Evolutionary conservation across 2,797 vertebrate species (phyloP), one percentile per base, ranked within the genome.

Genomic region (Gymnoscopelus braueri): DNA sequence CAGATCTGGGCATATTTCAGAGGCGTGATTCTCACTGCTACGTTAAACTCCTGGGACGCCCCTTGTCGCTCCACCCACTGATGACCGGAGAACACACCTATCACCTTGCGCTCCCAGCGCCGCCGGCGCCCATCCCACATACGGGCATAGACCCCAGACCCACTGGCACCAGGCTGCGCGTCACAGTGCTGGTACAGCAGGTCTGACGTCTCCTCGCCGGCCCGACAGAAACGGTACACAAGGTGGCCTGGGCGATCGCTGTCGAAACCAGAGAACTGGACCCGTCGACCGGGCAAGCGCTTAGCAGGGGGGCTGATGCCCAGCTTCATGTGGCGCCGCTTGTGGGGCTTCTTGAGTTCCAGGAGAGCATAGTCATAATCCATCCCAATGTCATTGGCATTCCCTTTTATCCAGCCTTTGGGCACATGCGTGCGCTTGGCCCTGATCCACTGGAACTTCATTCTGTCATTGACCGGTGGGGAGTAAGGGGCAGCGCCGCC

Each of bases 1-100:
- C 98, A 99, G 85, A 99, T 99, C 93, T 99, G 98, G 72, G 98
- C 98, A 0, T 98, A 99, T 88, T 99, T 99, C 12, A 99, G 95
- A 13, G 98, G 97, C 0, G 98, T 99, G 88, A 99, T 96, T 67
- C 97, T 95, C 76, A 99, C 98, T 0, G 98, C 98, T 8, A 99
- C 98, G 0, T 99, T 99, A 85, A 96, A 99, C 84, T 99, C 98
- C 84, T 96, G 95, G 0, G 96, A 93, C 2, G 93, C 87, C 1
- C 96, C 97, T n/a, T 96, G 95, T 81, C 92, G 92, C 82, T 99
- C 98, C 65, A 99, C 97, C 98, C 97, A 98, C 89, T 99, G 98
- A 84, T 99, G 98, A 29, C 98, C 98, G 0, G 98, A 99, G 90
- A 99, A 99, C 88, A 99, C 95, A 12, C 96, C 98, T 54, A 99